Evolutionary conservation across 2,888 invertebrate genomes (phyloP).

Genomic region (Agrochola lychnidis): DNA sequence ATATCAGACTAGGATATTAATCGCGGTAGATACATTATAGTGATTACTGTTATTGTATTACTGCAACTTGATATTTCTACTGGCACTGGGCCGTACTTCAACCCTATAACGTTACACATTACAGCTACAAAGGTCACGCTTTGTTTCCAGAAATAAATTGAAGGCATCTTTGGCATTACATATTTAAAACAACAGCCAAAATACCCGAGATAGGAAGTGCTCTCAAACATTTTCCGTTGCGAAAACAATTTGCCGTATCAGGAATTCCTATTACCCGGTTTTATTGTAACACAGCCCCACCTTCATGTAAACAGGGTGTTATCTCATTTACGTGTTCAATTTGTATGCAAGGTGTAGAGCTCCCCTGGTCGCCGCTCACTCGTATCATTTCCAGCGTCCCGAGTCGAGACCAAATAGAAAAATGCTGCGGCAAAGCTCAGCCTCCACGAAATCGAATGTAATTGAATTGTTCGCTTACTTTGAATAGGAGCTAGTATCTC

Average conservation of each 20-base stretch:
- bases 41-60: conserved; percentile 54
- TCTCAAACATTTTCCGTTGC: conserved; percentile 64
- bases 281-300: conserved; percentile 72
- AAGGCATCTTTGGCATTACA: conserved; percentile 49
- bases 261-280: conserved; percentile 78
- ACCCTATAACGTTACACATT: conserved; percentile 58
- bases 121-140: conserved; percentile 42
- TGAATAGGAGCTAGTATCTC: conserved; percentile 65
- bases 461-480: conserved; percentile 72
- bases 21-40: conserved; percentile 25
- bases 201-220: conserved; percentile 64
- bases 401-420: conserved; percentile 64
- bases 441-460: conserved; percentile 67
- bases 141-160: conserved; percentile 35
- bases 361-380: conserved; percentile 77
- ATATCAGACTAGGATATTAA: conserved; percentile 25
- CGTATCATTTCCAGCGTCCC: conserved; percentile 63
- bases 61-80: conserved; percentile 52
- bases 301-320: conserved; percentile 75
- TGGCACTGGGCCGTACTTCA: conserved; percentile 36
- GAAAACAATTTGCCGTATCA: conserved; percentile 79
- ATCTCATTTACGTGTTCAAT: conserved; percentile 87
- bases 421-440: conserved; percentile 58
- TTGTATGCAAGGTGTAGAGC: conserved; percentile 86
- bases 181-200: conserved; percentile 60